phyloP scores from a whole-genome alignment of 92 coral and sea anemone genomes.

The Porites cylindrica region DNA sequence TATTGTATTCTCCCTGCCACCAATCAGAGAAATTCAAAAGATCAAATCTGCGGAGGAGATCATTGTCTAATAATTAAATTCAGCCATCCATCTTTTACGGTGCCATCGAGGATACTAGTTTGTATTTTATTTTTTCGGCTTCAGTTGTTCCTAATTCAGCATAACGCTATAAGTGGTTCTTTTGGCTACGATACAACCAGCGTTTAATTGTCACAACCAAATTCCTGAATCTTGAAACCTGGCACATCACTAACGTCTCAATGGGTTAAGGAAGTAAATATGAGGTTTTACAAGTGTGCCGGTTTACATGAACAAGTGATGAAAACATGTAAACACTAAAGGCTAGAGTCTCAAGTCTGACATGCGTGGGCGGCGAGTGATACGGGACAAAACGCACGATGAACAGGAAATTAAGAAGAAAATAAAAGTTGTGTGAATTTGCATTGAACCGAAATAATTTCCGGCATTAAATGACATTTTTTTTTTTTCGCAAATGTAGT shows the following conservation, averaged over 20 bases:
- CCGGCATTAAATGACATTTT: neutral
- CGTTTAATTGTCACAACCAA: no score
- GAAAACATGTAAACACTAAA: conserved; percentile 6
- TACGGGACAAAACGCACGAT: neutral
- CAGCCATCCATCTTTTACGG: no score
- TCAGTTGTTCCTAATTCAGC: no score
- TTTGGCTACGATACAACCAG: no score
- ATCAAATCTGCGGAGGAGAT: no score
- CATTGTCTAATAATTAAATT: no score
- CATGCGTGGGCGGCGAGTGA: neutral
- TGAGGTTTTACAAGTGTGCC: neutral
- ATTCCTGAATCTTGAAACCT: neutral
- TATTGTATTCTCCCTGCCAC: no score
- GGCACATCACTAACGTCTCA: neutral
- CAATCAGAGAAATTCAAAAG: no score
- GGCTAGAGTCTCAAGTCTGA: neutral
- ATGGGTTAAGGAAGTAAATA: neutral
- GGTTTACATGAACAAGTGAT: neutral
- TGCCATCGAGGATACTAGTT: no score
- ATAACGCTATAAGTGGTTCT: no score
- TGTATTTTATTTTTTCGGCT: no score
- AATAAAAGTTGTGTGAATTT: neutral
- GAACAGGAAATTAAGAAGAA: neutral
- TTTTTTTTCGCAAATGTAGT: no score
- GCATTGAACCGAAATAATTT: neutral